Evolutionary conservation across 1,140 invertebrate species (phyloP), one percentile per base, ranked within the genome.

Genomic region (Oreohelix idahoensis): DNA sequence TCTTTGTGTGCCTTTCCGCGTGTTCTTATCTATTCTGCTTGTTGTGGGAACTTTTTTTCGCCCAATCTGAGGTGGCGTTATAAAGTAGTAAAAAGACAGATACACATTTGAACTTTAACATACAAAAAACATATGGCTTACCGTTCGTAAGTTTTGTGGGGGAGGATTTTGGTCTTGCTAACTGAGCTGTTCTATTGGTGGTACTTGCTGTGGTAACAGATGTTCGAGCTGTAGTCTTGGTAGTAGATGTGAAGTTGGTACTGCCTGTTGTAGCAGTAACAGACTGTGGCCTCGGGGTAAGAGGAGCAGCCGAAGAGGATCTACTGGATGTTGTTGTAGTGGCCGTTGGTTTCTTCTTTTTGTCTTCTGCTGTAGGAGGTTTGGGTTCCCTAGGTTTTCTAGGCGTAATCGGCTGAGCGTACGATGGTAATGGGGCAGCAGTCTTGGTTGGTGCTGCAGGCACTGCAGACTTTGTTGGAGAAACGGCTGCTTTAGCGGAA

Each of bases 321-420:
- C 73, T 75, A 4, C 73, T 75, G 5, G 45, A 11, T 49, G 17
- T 17, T 11, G 8, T 49, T 49, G 45, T 49, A 17, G 45, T 17
- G 8, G 73, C 4, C 1, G 73, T 75, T 17, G 73, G 17, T 11
- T 15, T n/a, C 23, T 71, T 71, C 39, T 75, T 75, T 49, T 75
- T 75, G 38, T 75, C 73, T 39, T 75, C 73, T 45, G 73, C 38
- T 2, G 35, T 15, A 26, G 42, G n/a, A 13, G n/a, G 39, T 45
- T 75, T 75, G n/a, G 73, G 5, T 29, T 75, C 73, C 29, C 73
- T 75, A 13, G 73, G 73, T 75, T 75, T 75, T 45, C 73, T 42
- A 29, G 38, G 73, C 11, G 39, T 29, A 29, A 75, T 75, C 20
- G 73, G 73, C 39, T 75, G 73, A 20, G 73, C 73, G 45, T 75